These are phyloP conservation scores for Hylomyscus alleni DNA, from an alignment of 2,797 vertebrate genomes.

Conservation along the genomic window DNA sequence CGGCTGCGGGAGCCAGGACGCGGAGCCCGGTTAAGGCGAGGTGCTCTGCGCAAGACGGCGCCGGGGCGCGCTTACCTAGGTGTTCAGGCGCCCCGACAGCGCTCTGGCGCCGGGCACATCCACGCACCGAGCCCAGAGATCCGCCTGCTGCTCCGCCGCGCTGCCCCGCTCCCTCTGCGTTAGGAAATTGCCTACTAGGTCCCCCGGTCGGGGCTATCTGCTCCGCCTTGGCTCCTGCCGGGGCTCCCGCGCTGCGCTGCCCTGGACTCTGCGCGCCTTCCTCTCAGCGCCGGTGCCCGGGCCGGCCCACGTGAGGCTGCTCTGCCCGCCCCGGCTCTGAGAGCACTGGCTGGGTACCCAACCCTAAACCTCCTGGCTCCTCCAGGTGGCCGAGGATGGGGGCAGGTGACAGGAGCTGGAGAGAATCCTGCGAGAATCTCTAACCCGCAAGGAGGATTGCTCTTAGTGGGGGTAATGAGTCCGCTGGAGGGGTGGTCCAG, in stretches of 20 bases:
- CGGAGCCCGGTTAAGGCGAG: not conserved
- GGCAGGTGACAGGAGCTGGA: constrained; percentile 69
- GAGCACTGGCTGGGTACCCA: not conserved
- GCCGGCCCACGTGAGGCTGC: constrained; percentile 51
- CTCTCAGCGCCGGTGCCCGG: not conserved
- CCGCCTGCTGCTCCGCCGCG: not conserved
- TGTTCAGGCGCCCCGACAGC: not conserved
- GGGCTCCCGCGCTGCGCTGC: not conserved
- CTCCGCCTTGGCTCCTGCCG: not conserved
- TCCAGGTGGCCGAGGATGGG: constrained; percentile 60
- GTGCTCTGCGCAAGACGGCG: not conserved
- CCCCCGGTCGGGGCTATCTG: not conserved
- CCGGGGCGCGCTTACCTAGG: constrained; percentile 53
- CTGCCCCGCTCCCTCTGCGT: not conserved
- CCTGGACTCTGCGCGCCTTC: constrained; percentile 34
- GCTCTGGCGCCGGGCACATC: not conserved
- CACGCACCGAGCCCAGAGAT: not conserved
- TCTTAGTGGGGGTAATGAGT: fast-evolving
- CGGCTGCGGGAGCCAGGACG: not conserved
- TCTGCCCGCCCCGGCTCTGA: constrained; percentile 1
- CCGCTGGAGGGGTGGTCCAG: not conserved
- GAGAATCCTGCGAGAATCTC: not conserved
- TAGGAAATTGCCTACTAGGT: too few species aligned
- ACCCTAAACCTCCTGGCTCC: not conserved
- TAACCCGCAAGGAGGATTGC: not conserved